phyloP scores from a whole-genome alignment of 2,888 invertebrate genomes.

The Stenurella melanura region DNA sequence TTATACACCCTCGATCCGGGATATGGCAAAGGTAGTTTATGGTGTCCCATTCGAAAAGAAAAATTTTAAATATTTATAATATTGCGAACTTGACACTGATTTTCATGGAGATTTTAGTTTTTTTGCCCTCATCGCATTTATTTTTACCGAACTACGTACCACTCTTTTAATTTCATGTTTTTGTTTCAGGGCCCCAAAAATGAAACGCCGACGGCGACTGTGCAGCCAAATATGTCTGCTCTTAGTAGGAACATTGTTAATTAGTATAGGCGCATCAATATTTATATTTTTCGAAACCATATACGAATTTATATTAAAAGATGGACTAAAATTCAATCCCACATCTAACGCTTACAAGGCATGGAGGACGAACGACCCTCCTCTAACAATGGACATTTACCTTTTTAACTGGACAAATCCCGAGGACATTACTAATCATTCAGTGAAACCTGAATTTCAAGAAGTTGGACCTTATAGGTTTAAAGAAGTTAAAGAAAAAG shows the following conservation, averaged over 20 bases:
- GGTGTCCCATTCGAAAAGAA: too few species aligned
- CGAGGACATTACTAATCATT: slow-evolving; percentile 75
- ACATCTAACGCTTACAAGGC: slow-evolving; percentile 65
- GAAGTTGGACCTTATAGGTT: slow-evolving; percentile 81
- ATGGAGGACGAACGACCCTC: slow-evolving; percentile 69
- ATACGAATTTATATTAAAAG: slow-evolving; percentile 63
- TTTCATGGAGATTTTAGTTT: too few species aligned
- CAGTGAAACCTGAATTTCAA: slow-evolving; percentile 76
- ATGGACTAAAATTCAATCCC: slow-evolving; percentile 61
- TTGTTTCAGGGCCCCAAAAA: slow-evolving; percentile 53
- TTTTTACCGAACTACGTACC: too few species aligned
- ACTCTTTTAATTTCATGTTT: background rate
- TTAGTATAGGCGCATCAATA: slow-evolving; percentile 63
- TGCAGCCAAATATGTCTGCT: slow-evolving; percentile 62
- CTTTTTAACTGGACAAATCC: slow-evolving; percentile 72
- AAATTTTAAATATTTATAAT: too few species aligned
- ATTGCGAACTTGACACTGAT: too few species aligned
- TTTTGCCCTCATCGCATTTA: too few species aligned
- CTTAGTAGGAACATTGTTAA: slow-evolving; percentile 63
- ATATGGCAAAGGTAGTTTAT: too few species aligned
- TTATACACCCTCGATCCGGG: too few species aligned
- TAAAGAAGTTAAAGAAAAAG: slow-evolving; percentile 81
- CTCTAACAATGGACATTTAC: slow-evolving; percentile 67
- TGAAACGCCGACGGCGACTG: slow-evolving; percentile 60
- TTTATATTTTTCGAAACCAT: slow-evolving; percentile 65